These are phyloP conservation scores for Trachurus trachurus DNA, from an alignment of 2,797 vertebrate species.

Conservation along the genomic window DNA sequence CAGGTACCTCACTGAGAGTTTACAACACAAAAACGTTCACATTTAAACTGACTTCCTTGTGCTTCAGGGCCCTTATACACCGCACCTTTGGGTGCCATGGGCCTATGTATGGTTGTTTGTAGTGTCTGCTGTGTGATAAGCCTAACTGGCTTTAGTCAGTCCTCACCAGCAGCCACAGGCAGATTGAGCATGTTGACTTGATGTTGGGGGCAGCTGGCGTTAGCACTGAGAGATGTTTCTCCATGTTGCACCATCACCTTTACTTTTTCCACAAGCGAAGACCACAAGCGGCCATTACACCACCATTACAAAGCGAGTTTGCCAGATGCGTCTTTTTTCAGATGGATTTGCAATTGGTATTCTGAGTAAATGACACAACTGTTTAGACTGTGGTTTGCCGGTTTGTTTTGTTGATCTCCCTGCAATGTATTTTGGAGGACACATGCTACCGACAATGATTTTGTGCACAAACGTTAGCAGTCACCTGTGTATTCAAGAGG, in stretches of 20 bases:
- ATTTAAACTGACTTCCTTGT: slow-evolving; percentile 15
- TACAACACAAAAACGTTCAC: slow-evolving; percentile 10
- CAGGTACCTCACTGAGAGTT: slow-evolving; percentile 2
- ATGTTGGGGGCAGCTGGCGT: background rate
- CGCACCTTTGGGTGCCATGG: background rate
- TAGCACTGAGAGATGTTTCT: background rate
- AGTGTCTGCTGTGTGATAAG: background rate
- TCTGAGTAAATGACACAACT: background rate
- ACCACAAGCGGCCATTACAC: background rate
- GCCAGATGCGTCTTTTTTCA: background rate
- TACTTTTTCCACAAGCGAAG: background rate
- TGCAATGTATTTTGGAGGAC: background rate
- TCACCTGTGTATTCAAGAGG: background rate
- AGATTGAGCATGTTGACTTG: background rate
- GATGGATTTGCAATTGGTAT: background rate
- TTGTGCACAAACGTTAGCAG: background rate
- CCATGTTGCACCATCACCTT: background rate
- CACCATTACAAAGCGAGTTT: background rate
- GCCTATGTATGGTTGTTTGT: background rate
- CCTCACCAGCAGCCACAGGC: background rate
- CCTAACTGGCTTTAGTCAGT: background rate
- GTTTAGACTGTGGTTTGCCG: background rate
- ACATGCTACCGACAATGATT: too few species aligned
- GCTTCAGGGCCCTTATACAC: background rate
- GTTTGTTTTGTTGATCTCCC: background rate